Evolutionary conservation across 2,888 invertebrate species (phyloP).

Genomic region (Syritta pipiens): DNA sequence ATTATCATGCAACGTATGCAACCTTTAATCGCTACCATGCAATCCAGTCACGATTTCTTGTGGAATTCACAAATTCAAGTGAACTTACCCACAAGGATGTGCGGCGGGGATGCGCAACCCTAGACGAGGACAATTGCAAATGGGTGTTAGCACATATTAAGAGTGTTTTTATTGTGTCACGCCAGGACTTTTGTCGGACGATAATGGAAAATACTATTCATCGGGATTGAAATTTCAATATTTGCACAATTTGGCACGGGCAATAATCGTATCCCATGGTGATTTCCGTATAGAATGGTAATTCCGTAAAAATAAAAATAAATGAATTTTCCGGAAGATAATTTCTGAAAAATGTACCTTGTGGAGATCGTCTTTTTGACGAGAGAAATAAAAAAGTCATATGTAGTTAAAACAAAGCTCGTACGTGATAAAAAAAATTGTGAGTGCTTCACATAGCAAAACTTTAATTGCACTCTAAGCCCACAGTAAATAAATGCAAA

Average conservation of each 20-base stretch:
- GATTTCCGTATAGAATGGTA: background rate
- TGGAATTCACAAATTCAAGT: conserved; percentile 61
- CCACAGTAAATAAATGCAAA: too few species aligned
- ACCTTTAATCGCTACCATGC: conserved; percentile 66
- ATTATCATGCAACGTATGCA: conserved; percentile 68
- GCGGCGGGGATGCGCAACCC: too few species aligned
- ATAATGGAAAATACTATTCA: conserved; percentile 67
- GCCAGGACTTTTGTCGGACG: conserved; percentile 58
- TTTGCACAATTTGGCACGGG: conserved; percentile 58
- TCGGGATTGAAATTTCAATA: conserved; percentile 66
- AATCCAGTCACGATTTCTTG: conserved; percentile 64
- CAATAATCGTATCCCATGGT: conserved; percentile 58
- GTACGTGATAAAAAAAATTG: too few species aligned
- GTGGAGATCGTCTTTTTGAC: too few species aligned
- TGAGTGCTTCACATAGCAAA: too few species aligned
- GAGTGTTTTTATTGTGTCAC: conserved; percentile 67
- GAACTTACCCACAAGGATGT: too few species aligned
- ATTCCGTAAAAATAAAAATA: background rate
- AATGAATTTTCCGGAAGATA: conserved; percentile 44
- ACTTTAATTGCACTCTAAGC: too few species aligned
- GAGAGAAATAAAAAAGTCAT: too few species aligned
- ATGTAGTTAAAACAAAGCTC: too few species aligned
- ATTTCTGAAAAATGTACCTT: conserved; percentile 25
- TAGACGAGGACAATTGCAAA: conserved; percentile 48
- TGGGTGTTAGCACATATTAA: conserved; percentile 66